Evolutionary conservation across 2,888 invertebrate species (phyloP).

Genomic region (Steinernema hermaphroditum): DNA sequence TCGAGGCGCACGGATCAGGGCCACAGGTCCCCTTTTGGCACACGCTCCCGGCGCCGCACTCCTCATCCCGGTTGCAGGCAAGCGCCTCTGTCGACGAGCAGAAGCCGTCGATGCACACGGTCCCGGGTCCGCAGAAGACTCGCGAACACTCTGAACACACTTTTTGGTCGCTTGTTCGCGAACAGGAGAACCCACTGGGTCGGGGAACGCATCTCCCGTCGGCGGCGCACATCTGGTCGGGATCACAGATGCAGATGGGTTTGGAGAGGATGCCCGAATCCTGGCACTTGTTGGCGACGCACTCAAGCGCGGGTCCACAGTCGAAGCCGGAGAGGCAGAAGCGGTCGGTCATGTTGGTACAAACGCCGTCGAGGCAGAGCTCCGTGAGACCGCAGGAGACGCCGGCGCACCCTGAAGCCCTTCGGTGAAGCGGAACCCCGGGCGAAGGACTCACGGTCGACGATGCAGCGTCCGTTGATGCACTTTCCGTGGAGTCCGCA

Average conservation of each 20-base stretch:
- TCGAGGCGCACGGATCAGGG: slow-evolving; percentile 28
- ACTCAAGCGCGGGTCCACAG: slow-evolving; percentile 54
- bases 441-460: background rate
- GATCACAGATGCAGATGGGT: slow-evolving; percentile 41
- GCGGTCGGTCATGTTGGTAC: slow-evolving; percentile 47
- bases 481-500: slow-evolving; percentile 59
- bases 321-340: slow-evolving; percentile 61
- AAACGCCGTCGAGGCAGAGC: slow-evolving; percentile 57
- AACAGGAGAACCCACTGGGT: slow-evolving; percentile 33
- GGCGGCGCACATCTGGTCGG: slow-evolving; percentile 42
- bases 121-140: slow-evolving; percentile 47
- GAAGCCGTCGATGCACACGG: slow-evolving; percentile 46
- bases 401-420: slow-evolving; percentile 50
- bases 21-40: slow-evolving; percentile 42
- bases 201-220: slow-evolving; percentile 11
- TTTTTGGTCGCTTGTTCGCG: no score
- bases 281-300: slow-evolving; percentile 50
- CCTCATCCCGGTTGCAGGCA: background rate
- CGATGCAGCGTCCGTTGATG: slow-evolving; percentile 57
- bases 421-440: no score
- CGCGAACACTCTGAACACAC: slow-evolving; percentile 56
- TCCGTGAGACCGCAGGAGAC: slow-evolving; percentile 54
- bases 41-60: slow-evolving; percentile 33
- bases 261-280: background rate
- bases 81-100: slow-evolving; percentile 39